Evolutionary conservation across 1,140 invertebrate genomes (phyloP), one percentile per base, ranked within the genome.

Genomic region (Aphidius gifuensis): DNA sequence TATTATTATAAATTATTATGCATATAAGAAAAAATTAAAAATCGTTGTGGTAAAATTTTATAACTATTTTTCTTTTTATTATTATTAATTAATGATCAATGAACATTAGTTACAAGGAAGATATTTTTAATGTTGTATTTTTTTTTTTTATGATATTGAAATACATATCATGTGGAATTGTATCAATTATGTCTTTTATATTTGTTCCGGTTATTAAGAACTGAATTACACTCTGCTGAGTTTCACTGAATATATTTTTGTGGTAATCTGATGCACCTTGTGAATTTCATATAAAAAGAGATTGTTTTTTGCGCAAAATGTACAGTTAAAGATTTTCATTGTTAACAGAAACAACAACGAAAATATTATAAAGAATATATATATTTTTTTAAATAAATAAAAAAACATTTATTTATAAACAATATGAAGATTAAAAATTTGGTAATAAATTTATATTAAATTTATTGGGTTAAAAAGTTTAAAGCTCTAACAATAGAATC

Each of bases 221-320:
- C 39, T 56, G 38, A 53, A 62, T 56, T 32, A 56, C 45, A 8
- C 16, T 16, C 16, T 16, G 16, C 45, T 44, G 53, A 65, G 57
- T 65, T 65, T 65, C 64, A 62, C 64, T 62, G 64, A 62, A 65
- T 59, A 64, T 53, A 53, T 23, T 9, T 50, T 32, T 53, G 16
- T 72, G 67, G 58, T 51, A 46, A 59, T 64, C 23, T 23, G 68
- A 71, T 71, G 54, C 68, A 65, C 67, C 49, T 69, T 49, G 66
- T 45, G 73, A 70, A 62, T 67, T 65, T 55, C 54, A 56, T 58
- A 54, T 74, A 74, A 74, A 75, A 71, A 69, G 61, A 45, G 61
- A 53, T 39, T 48, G 39, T 47, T 6, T 32, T 32, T 53, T 44
- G 62, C 56, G 5, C 46, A 11, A 46, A 56, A 42, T 49, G 50